Conservation (phyloP, 2,113 vertebrate species). For the Garra rufa region DNA sequence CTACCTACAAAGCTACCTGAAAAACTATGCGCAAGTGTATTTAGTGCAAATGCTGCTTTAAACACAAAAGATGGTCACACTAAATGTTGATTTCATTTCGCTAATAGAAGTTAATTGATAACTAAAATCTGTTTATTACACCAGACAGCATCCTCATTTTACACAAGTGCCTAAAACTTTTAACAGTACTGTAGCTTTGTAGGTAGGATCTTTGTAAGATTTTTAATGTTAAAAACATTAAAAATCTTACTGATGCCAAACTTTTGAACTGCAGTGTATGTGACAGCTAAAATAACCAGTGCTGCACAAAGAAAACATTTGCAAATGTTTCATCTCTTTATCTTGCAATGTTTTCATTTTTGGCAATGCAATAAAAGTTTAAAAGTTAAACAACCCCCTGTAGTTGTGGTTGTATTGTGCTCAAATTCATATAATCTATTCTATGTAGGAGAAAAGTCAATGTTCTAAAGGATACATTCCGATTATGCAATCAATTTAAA, state of each 20-base stretch:
- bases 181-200: too few species aligned
- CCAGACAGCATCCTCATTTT: too few species aligned
- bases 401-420: neutral
- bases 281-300: neutral
- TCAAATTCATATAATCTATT: neutral
- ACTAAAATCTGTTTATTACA: too few species aligned
- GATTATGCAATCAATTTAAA: neutral
- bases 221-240: neutral
- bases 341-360: neutral
- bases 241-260: too few species aligned
- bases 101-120: too few species aligned
- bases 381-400: neutral
- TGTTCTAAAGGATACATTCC: neutral
- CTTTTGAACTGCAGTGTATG: neutral
- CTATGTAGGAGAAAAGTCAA: too few species aligned
- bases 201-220: neutral
- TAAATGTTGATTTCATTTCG: too few species aligned
- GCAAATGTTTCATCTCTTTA: neutral
- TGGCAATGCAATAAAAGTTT: neutral
- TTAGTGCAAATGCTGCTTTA: too few species aligned
- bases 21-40: too few species aligned
- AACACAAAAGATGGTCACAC: too few species aligned
- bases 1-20: too few species aligned
- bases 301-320: neutral
- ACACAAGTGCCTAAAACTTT: too few species aligned